Evolutionary conservation across 2,797 vertebrate species (phyloP).

Genomic region (Xerus rutilus): DNA sequence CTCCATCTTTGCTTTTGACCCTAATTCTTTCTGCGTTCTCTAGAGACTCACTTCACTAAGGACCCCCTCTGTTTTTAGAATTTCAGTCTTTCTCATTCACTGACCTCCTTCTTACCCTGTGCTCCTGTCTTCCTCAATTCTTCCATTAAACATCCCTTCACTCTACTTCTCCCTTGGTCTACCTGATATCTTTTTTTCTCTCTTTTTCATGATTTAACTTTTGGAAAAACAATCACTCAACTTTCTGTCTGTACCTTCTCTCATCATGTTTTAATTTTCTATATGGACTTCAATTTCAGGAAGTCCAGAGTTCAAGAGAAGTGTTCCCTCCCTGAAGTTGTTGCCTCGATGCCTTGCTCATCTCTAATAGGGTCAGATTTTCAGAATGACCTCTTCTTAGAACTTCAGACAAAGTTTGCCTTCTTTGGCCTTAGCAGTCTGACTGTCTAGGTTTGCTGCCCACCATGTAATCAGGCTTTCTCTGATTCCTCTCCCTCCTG

Average conservation of each 20-base stretch:
- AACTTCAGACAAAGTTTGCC: neutral
- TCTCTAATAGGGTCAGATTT: neutral
- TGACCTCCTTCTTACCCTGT: neutral
- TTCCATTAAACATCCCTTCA: neutral
- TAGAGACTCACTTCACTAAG: neutral
- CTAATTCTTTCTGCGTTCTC: slow-evolving; percentile 10
- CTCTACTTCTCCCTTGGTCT: neutral
- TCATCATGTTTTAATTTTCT: neutral
- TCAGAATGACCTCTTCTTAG: neutral
- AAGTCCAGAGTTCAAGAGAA: neutral
- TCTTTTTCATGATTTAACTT: neutral
- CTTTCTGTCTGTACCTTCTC: neutral
- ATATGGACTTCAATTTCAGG: neutral
- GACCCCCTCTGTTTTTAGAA: slow-evolving; percentile 31
- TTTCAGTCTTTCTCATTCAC: neutral
- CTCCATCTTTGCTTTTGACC: neutral
- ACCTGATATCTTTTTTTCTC: neutral
- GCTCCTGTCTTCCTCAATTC: neutral
- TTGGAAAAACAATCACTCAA: neutral
- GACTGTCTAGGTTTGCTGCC: neutral
- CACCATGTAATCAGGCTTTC: slow-evolving; percentile 8
- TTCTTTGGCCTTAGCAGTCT: neutral
- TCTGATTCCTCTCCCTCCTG: slow-evolving; percentile 18
- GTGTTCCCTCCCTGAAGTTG: neutral
- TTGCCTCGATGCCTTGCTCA: neutral